phyloP scores from a whole-genome alignment of 2,797 vertebrate species.

The Rousettus madagascariensis region DNA sequence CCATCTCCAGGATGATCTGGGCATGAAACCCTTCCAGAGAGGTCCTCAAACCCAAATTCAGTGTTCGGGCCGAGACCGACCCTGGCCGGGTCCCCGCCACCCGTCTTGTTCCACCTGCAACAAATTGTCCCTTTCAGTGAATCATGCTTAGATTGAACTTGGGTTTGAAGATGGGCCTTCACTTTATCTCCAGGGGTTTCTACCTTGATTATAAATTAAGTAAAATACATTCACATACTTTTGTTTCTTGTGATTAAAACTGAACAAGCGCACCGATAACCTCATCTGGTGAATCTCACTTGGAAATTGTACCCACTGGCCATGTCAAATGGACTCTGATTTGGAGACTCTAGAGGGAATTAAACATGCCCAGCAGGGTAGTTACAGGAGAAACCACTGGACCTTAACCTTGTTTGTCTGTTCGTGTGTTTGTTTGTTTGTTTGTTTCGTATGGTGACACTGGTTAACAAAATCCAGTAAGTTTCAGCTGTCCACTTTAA shows the following conservation, averaged over 20 bases:
- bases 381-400: too few relatives aligned
- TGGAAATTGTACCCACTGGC: not conserved
- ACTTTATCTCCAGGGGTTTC: too few relatives aligned
- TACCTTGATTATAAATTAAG: not conserved
- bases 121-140: not conserved
- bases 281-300: not conserved
- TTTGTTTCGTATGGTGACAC: too few relatives aligned
- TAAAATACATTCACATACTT: not conserved
- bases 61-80: rapidly evolving
- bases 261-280: not conserved
- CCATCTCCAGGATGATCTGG: not conserved
- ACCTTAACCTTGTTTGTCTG: too few relatives aligned
- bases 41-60: not conserved
- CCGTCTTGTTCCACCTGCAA: not conserved
- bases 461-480: too few relatives aligned
- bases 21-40: not conserved
- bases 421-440: too few relatives aligned
- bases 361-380: not conserved
- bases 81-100: rapidly evolving
- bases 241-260: not conserved
- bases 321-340: too few relatives aligned
- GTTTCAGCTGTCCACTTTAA: too few relatives aligned
- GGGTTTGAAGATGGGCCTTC: not conserved
- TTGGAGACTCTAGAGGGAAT: not conserved
- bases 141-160: not conserved